Evolutionary conservation across 2,113 vertebrate genomes (phyloP), one percentile per base, ranked within the genome.

Genomic region (Odontesthes bonariensis): DNA sequence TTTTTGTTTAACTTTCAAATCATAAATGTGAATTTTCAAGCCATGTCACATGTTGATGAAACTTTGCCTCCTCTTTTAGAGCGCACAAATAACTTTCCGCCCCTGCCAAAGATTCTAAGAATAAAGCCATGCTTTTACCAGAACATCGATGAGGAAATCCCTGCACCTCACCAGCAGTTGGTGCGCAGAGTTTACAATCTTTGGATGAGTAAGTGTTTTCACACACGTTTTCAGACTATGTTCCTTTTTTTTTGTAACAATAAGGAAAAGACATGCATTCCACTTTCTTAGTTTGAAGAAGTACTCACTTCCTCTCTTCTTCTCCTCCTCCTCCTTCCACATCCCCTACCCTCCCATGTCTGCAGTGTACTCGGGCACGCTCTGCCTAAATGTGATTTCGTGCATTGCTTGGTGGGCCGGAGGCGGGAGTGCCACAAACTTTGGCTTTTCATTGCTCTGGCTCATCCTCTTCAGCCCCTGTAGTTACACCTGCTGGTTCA

Each of bases 41-140:
- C 19, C 20, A 27, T 8, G 13, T 19, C 4, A 17, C 1, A 10
- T 61, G 11, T 42, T 22, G 22, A 23, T 58, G 22, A 20, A 19
- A 27, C 8, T 23, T 69, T 81, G 1, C 40, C 68, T 57, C 20
- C 8, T 82, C 17, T 88, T 85, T 81, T 53, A 99, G 97, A 93
- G 1, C 95, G 90, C 27, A 91, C 86, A 27, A 98, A 98, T 83
- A 99, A 99, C 88, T 99, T 98, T 77, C 97, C 98, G 0, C 97
- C 97, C 0, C 89, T 99, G 69, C 97, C 98, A 0, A 80, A 82
- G 69, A 95, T 98, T 42, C 61, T 98, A 23, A 96, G 92, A 2
- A 90, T 99, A 79, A 97, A 97, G 69, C 96, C 97, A 0, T 99
- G 97, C 72, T 99, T 98, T 93, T 98, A 98, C 90, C 98, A 99